Percentiles rank a stretch among this genome's conserved stretches.
Evolutionary conservation across 1,140 invertebrate species (phyloP).

Genomic region (Antheraea mylitta): DNA sequence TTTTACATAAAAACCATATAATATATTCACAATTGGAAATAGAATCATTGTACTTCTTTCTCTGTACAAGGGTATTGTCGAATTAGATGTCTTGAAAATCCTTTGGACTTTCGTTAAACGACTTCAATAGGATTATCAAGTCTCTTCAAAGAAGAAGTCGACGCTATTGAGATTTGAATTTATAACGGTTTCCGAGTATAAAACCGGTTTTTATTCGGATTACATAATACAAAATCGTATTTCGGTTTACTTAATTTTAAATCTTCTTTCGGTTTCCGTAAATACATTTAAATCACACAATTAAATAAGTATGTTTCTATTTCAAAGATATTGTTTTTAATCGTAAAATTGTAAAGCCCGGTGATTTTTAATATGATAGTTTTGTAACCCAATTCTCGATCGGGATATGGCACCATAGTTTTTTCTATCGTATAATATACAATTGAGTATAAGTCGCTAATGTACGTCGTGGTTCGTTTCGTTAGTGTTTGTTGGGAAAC

Average conservation of each 20-base stretch:
- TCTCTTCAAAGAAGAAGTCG: neutral
- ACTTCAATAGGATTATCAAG: conserved; percentile 9
- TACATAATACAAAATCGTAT: neutral
- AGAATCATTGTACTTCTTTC: neutral
- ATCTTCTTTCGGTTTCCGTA: neutral
- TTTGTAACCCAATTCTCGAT: too few species aligned
- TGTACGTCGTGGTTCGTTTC: too few species aligned
- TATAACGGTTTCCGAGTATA: neutral
- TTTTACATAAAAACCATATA: too few species aligned
- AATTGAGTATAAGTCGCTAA: too few species aligned
- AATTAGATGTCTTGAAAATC: conserved; percentile 4
- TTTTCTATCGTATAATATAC: too few species aligned
- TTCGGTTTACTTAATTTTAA: neutral
- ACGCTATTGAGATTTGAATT: neutral
- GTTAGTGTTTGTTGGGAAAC: too few species aligned
- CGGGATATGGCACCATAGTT: too few species aligned
- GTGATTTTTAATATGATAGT: too few species aligned
- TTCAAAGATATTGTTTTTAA: too few species aligned
- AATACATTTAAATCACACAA: neutral
- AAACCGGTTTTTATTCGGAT: neutral
- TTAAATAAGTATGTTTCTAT: too few species aligned
- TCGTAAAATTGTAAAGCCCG: too few species aligned
- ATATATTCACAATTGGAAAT: neutral
- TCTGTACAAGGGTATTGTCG: neutral
- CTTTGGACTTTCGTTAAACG: conserved; percentile 13